Conservation (phyloP, 2,888 invertebrate species). For the Baronia brevicornis region DNA sequence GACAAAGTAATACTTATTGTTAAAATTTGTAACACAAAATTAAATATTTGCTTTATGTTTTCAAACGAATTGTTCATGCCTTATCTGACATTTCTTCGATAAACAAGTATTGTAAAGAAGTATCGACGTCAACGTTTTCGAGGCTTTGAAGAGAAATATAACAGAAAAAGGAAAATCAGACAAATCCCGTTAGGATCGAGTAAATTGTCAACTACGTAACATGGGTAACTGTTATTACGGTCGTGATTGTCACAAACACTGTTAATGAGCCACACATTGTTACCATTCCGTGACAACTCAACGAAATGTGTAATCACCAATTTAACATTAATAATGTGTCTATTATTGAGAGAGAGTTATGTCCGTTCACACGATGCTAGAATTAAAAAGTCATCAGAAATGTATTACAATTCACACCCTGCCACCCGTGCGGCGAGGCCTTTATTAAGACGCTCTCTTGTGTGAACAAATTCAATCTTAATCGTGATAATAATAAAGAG, state of each 20-base stretch:
- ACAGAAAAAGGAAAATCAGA: neutral
- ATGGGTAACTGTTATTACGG: conserved; percentile 14
- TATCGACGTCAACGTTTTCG: no score
- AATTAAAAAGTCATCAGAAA: conserved; percentile 72
- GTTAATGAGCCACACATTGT: conserved; percentile 19
- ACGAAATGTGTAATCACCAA: conserved; percentile 26
- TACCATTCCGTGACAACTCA: conserved; percentile 27
- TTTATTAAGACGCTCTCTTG: conserved; percentile 7
- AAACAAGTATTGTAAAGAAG: no score
- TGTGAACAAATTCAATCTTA: conserved; percentile 12
- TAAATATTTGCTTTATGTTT: no score
- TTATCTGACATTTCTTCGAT: no score
- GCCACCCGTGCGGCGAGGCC: conserved; percentile 34
- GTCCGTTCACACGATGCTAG: conserved; percentile 56
- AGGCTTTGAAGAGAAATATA: no score
- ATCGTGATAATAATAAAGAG: conserved; percentile 2
- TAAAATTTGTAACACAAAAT: no score
- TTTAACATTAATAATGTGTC: conserved; percentile 50
- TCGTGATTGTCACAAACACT: conserved; percentile 10
- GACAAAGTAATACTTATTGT: no score
- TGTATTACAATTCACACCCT: conserved; percentile 61
- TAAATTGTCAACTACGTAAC: conserved; percentile 13
- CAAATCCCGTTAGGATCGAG: conserved; percentile 8
- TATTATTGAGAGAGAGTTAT: conserved; percentile 55
- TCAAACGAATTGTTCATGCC: no score